A percentile compares a stretch with the other conserved stretches of the same genome.
Conservation (phyloP, 2,797 vertebrate genomes). For the Thalassophryne amazonica region DNA sequence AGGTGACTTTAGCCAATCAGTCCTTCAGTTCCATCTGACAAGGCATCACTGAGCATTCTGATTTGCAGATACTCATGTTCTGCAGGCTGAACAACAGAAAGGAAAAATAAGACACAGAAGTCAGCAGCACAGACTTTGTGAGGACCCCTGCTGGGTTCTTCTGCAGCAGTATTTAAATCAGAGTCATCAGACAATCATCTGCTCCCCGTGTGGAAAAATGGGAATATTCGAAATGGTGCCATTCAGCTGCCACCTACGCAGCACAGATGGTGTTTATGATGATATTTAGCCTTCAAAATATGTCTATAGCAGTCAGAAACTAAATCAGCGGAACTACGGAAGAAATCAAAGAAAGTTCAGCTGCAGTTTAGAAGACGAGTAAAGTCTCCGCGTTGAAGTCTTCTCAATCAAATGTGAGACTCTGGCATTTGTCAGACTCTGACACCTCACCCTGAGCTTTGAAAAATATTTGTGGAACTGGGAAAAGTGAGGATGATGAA, state of each 20-base stretch:
- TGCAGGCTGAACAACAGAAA: no score
- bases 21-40: no score
- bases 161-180: conserved; percentile 33
- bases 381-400: conserved; percentile 19
- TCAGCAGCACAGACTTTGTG: neutral
- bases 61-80: no score
- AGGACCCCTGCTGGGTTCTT: conserved; percentile 14
- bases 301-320: conserved; percentile 17
- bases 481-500: conserved; percentile 17
- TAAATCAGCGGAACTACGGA: conserved; percentile 8
- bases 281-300: conserved; percentile 27
- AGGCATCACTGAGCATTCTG: no score
- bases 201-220: conserved; percentile 33
- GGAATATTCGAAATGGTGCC: conserved; percentile 50
- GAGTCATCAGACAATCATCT: conserved; percentile 53
- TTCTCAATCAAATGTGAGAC: conserved; percentile 42
- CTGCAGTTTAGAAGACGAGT: neutral
- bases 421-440: conserved; percentile 55
- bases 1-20: no score
- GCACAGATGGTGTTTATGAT: conserved; percentile 65
- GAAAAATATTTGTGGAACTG: conserved; percentile 71
- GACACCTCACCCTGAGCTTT: conserved; percentile 19
- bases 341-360: conserved; percentile 37
- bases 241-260: conserved; percentile 61
- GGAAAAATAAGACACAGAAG: neutral